A percentile compares a stretch with the other conserved stretches of the same genome.
Conservation (phyloP, 2,797 vertebrate species). For the Siniperca scherzeri region DNA sequence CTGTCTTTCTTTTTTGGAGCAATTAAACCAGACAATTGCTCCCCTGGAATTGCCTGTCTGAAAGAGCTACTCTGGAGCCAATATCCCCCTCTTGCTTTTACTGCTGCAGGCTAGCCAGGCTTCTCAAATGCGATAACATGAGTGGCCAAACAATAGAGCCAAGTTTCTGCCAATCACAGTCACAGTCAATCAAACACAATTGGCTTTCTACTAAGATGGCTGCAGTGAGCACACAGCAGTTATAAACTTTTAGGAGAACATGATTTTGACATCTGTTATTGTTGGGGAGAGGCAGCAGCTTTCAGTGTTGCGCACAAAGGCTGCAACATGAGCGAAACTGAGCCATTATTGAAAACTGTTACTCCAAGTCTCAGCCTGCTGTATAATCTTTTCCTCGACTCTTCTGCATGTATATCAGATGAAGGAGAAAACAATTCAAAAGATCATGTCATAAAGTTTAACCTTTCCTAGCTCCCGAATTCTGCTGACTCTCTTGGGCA, state of each 20-base stretch:
- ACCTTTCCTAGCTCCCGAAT: constrained; percentile 56
- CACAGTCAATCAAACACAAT: constrained; percentile 78
- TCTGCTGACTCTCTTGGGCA: constrained; percentile 66
- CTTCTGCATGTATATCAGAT: constrained; percentile 46
- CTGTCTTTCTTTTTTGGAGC: constrained; percentile 80
- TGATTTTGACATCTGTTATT: constrained; percentile 78
- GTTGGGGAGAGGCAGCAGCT: constrained; percentile 67
- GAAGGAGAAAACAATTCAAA: constrained; percentile 44
- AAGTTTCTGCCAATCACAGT: constrained; percentile 81
- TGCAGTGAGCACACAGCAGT: constrained; percentile 68
- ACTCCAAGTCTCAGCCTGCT: constrained; percentile 17
- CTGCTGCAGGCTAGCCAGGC: constrained; percentile 68
- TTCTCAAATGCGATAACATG: constrained; percentile 77
- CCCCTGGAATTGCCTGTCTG: constrained; percentile 80
- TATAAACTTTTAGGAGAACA: constrained; percentile 75
- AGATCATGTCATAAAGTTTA: constrained; percentile 67
- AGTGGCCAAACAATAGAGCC: constrained; percentile 76
- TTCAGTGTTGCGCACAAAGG: constrained; percentile 64
- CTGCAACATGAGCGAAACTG: constrained; percentile 43
- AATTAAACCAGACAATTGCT: constrained; percentile 85
- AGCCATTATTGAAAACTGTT: constrained; percentile 51
- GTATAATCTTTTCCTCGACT: constrained; percentile 43
- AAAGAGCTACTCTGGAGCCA: constrained; percentile 79
- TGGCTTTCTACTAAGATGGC: constrained; percentile 66
- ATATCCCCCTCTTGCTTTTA: constrained; percentile 75